Base-by-base conservation (phyloP, 2,888 invertebrate species). In the Eupithecia inturbata region DNA sequence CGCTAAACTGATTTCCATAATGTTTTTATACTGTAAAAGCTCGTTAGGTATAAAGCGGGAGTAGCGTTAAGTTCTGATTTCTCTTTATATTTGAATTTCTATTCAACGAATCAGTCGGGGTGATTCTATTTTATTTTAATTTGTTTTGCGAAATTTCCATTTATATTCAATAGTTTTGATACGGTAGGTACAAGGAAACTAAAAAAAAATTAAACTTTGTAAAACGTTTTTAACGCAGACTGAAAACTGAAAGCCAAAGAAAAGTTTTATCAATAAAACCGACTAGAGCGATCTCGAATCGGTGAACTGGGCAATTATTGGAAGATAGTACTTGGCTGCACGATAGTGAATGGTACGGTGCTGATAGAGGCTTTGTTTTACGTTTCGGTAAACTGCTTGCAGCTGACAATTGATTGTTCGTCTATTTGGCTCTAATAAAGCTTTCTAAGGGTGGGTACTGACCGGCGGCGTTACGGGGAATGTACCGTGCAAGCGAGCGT, bases 1-100 rank as follows among this genome's bases (percentile, higher is more conserved):
- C 71, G 66, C 68, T 71, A 69, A 73, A 68, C 67, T 69, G 71
- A 74, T 74, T 74, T 74, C 31, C 72, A 68, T 75, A 72, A 76
- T 62, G 33, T 60, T 63, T 66, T 72, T 71, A 72, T 73, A 66
- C 68, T 74, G 57, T 72, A 67, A 74, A 74, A 74, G 68, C 72
- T 66, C 73, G 69, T 68, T 72, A 63, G 70, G 73, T 73, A 64
- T 67, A 36, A 67, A 28, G 45, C 26, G 26, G 22, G 31, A 60
- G 70, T 45, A 70, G 67, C 72, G 53, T 64, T 64, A 14, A 39
- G n/a, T 66, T 41, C 39, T 36, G 33, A 66, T 66, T 66, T 39
- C 64, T 64, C 19, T 10, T 3, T n/a, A 64, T 12, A 36, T 64
- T 33, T 33, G 19, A 33, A 36, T 53, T 53, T 53, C 53, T 53